Conservation (phyloP, 2,888 invertebrate genomes). For the Atethmia centrago region DNA sequence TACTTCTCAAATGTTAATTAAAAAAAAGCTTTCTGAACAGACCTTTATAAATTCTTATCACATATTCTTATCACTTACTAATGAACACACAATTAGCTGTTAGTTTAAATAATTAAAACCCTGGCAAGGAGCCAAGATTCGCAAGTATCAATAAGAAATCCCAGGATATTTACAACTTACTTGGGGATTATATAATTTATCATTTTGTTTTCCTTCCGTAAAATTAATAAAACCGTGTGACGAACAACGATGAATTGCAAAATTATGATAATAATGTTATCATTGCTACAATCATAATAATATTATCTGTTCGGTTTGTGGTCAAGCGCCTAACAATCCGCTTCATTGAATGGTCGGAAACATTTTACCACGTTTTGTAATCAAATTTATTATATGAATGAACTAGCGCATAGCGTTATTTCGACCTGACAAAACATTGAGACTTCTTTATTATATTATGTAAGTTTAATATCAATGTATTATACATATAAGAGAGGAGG, state of each 20-base stretch:
- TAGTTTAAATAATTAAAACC: background rate
- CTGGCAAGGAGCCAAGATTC: conserved; percentile 30
- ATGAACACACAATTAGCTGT: conserved; percentile 31
- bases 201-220: conserved; percentile 6
- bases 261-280: background rate
- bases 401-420: too few relatives aligned
- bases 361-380: conserved; percentile 8
- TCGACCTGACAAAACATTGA: too few relatives aligned
- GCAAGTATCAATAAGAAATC: conserved; percentile 12
- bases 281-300: background rate
- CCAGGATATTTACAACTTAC: conserved; percentile 5
- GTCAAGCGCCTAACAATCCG: conserved; percentile 7
- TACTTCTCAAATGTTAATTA: background rate
- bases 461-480: too few relatives aligned
- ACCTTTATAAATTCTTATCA: background rate
- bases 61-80: conserved; percentile 6
- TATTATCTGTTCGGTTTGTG: conserved; percentile 4
- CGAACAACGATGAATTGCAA: too few relatives aligned
- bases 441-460: too few relatives aligned
- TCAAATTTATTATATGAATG: too few relatives aligned
- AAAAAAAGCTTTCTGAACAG: too few relatives aligned
- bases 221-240: background rate
- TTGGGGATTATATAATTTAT: background rate
- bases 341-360: conserved; percentile 23
- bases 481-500: too few relatives aligned